Evolutionary conservation across 2,888 invertebrate genomes (phyloP).

Genomic region (Dexiosoma caninum): DNA sequence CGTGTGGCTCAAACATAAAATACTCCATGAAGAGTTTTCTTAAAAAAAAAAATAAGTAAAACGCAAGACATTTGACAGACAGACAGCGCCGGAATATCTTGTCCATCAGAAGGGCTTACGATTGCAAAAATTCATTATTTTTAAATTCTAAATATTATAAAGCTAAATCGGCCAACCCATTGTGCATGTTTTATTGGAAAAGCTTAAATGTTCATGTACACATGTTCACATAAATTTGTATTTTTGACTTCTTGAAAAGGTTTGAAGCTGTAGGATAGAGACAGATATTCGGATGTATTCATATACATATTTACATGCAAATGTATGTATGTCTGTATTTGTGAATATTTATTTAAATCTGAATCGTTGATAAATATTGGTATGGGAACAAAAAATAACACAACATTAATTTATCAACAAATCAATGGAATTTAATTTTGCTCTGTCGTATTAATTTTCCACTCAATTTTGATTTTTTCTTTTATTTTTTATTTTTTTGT

Average conservation of each 20-base stretch:
- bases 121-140: too few species aligned
- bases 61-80: too few species aligned
- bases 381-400: not conserved
- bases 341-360: not conserved
- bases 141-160: too few species aligned
- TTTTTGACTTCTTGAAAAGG: not conserved
- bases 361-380: slow-evolving; percentile 3
- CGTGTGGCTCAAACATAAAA: too few species aligned
- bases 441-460: not conserved
- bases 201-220: not conserved
- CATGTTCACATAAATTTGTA: not conserved
- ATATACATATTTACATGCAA: not conserved
- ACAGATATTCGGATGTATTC: not conserved
- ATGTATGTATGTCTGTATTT: not conserved
- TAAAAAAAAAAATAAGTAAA: too few species aligned
- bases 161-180: too few species aligned
- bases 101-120: too few species aligned
- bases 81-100: too few species aligned
- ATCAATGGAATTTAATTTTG: slow-evolving; percentile 32
- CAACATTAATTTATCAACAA: not conserved
- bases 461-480: too few species aligned
- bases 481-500: too few species aligned
- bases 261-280: too few species aligned
- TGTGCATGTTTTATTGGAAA: not conserved
- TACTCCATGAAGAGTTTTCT: too few species aligned